Base-by-base conservation (phyloP, 1,140 invertebrate genomes). In the Maniola jurtina region DNA sequence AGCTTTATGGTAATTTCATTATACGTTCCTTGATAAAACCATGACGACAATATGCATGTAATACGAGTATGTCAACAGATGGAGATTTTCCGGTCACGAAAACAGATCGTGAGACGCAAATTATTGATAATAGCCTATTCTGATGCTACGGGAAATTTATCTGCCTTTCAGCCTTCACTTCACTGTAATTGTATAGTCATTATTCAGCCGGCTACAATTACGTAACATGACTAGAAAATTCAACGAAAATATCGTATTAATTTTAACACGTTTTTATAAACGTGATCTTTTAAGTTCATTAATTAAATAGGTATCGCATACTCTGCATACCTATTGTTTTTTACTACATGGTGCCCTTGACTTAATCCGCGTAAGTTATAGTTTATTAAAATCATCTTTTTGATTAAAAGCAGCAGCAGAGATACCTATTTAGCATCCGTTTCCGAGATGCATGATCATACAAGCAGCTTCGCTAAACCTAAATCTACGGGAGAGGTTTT, bases 71-170 rank as follows among this genome's bases (percentile, higher is more conserved):
- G 10, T n/a, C 45, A 52, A 50, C 38, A 63, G 62, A 71, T 63
- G 36, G 66, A 61, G 50, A 68, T 50, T 72, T 69, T 72, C 70
- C 70, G 70, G 66, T 72, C 70, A 72, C 70, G 66, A 68, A 65
- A 72, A 52, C 52, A 40, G 64, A 72, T 62, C 69, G 60, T 64
- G 64, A 66, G 47, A 66, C 65, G 48, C 61, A 61, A 66, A 61
- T 65, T 65, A 70, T 55, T 56, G 59, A 68, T 71, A 68, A 67
- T 64, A 64, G 62, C 33, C 61, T 45, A 58, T 67, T 63, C 52
- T 38, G 34, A 57, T 55, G 60, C 35, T 61, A 48, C 59, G 48
- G 47, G 57, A 66, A 66, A 67, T 61, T 61, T 61, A 61, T 67
- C 58, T 57, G 38, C 55, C 59, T 67, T 67, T 48, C 60, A 61